These are phyloP conservation scores for Crossaster papposus DNA, from an alignment of 53 echinoderm and acorn worm species.

Conservation along the genomic window DNA sequence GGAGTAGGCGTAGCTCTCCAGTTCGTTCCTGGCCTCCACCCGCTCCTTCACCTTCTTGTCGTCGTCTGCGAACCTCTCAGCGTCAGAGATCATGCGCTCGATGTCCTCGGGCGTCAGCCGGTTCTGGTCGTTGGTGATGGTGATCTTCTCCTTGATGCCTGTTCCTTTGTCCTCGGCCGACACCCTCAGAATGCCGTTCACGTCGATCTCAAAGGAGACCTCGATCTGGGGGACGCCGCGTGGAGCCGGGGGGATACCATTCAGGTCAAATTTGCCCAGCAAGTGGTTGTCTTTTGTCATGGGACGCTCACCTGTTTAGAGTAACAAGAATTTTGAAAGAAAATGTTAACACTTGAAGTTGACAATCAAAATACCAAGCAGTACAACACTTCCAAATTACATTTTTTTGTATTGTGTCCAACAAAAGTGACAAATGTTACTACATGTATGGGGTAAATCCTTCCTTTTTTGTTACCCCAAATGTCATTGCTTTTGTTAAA, in stretches of 20 bases:
- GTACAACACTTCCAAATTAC: no score
- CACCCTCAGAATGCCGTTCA: conserved; percentile 94
- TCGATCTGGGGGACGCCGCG: conserved; percentile 98
- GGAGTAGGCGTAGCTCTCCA: conserved; percentile 95
- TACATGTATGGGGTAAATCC: no score
- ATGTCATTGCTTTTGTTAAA: no score
- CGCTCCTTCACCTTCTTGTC: conserved; percentile 87
- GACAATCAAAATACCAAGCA: no score
- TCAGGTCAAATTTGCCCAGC: conserved; percentile 97
- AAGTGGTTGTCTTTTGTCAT: conserved; percentile 99
- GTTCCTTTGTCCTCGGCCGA: conserved; percentile 99
- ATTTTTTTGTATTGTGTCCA: no score
- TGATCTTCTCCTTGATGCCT: conserved; percentile 99
- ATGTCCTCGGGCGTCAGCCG: conserved; percentile 97
- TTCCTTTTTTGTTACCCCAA: no score
- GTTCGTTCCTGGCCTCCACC: conserved; percentile 91
- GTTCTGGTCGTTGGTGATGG: conserved; percentile 98
- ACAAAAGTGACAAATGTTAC: no score
- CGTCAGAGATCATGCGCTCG: conserved; percentile 95
- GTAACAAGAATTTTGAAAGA: background rate
- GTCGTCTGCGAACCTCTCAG: conserved; percentile 90
- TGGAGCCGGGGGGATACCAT: conserved; percentile 94
- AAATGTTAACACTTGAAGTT: no score
- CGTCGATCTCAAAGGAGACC: conserved; percentile 97
- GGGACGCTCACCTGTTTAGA: conserved; percentile 82